Conservation (phyloP, 1,140 invertebrate species). For the Sycophaga agraensis region DNA sequence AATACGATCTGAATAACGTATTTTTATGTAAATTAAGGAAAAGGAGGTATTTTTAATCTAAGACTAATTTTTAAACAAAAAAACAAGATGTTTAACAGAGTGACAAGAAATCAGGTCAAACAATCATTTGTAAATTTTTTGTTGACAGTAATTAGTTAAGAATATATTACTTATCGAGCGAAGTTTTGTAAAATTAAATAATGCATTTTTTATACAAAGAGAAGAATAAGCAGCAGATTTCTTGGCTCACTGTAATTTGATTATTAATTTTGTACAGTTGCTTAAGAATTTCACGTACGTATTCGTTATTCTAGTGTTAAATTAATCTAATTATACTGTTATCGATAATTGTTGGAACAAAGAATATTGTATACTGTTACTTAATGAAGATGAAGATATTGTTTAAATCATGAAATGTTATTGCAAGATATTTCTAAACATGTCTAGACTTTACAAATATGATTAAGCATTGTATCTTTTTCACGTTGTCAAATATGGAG, state of each 20-base stretch:
- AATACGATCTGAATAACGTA: slow-evolving; percentile 23
- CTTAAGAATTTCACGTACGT: slow-evolving; percentile 19
- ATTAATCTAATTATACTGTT: slow-evolving; percentile 23
- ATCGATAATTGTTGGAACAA: slow-evolving; percentile 24
- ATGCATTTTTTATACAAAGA: not conserved
- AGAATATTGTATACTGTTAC: slow-evolving; percentile 29
- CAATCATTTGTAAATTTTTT: slow-evolving; percentile 10
- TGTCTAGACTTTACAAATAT: no score
- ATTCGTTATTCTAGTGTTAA: slow-evolving; percentile 26
- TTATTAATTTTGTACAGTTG: slow-evolving; percentile 23
- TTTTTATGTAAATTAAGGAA: slow-evolving; percentile 22
- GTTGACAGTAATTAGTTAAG: slow-evolving; percentile 12
- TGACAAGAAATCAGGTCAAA: slow-evolving; percentile 16
- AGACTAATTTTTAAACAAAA: slow-evolving; percentile 17
- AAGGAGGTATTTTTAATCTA: slow-evolving; percentile 22
- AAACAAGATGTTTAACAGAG: not conserved
- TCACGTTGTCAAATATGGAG: not conserved
- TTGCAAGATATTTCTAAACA: slow-evolving; percentile 13
- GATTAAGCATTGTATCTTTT: not conserved
- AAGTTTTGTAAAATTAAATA: slow-evolving; percentile 21
- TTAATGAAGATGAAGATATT: slow-evolving; percentile 21
- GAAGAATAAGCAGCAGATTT: slow-evolving; percentile 4
- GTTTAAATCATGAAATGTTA: slow-evolving; percentile 7
- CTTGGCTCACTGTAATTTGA: slow-evolving; percentile 22
- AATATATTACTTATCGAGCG: slow-evolving; percentile 20